phyloP scores from a whole-genome alignment of 2,113 vertebrate genomes.

The Xiphophorus hellerii region DNA sequence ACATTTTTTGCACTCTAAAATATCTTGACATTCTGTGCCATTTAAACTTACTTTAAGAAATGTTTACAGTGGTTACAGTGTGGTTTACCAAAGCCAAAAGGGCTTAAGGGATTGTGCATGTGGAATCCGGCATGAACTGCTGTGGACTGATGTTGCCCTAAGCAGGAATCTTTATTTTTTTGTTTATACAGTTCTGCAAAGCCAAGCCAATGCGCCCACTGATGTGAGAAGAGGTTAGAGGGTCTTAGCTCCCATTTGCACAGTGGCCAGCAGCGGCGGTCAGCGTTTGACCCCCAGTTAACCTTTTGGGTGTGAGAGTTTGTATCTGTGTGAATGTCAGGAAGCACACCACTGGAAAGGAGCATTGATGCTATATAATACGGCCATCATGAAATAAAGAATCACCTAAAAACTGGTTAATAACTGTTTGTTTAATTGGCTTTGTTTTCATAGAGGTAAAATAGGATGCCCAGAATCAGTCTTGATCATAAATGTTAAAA shows the following conservation, averaged over 20 bases:
- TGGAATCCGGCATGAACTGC: background rate
- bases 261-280: constrained; percentile 5
- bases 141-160: background rate
- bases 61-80: background rate
- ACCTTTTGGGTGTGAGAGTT: constrained; percentile 13
- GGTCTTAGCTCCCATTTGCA: constrained; percentile 45
- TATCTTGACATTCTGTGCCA: no score
- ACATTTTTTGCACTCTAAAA: no score
- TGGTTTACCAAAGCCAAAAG: background rate
- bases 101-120: background rate
- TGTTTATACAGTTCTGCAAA: constrained; percentile 20
- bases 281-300: background rate
- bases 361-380: constrained; percentile 1
- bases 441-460: no score
- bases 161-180: background rate
- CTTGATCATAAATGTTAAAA: no score
- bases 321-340: constrained; percentile 25
- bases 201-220: background rate
- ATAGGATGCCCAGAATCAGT: no score
- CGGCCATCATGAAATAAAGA: no score
- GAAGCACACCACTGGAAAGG: constrained; percentile 1
- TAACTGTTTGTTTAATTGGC: no score
- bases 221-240: background rate
- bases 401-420: no score
- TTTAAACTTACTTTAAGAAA: background rate